These are phyloP conservation scores for Caranx melampygus DNA, from an alignment of 2,113 vertebrate species.

Conservation along the genomic window DNA sequence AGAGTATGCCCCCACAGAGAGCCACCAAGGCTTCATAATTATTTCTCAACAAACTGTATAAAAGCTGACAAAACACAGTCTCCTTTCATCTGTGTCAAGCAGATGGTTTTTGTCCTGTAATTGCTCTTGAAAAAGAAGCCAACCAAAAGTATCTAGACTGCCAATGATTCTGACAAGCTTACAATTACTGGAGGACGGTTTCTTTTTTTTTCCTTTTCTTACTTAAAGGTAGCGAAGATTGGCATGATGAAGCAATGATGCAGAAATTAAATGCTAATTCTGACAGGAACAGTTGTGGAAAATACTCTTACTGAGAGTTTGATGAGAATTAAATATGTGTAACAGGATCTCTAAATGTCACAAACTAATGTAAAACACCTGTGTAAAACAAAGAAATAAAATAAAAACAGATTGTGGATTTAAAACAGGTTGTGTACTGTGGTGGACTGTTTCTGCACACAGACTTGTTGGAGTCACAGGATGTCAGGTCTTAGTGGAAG, in stretches of 20 bases:
- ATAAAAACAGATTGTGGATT: not conserved
- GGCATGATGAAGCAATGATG: not conserved
- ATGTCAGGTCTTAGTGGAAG: not conserved
- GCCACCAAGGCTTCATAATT: constrained; percentile 35
- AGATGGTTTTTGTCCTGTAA: constrained; percentile 57
- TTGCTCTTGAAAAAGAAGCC: constrained; percentile 44
- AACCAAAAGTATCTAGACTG: not conserved
- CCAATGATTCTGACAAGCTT: constrained; percentile 23
- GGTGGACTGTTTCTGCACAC: not conserved
- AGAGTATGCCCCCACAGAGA: constrained; percentile 22
- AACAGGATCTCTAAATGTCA: not conserved
- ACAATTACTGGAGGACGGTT: not conserved
- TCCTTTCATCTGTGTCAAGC: constrained; percentile 47
- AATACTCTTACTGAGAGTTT: not conserved
- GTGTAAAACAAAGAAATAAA: not conserved
- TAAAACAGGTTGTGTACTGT: not conserved
- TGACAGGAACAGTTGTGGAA: not conserved
- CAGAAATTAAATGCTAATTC: not conserved
- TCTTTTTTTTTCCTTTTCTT: not conserved
- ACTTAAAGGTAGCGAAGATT: not conserved
- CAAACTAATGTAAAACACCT: not conserved
- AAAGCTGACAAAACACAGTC: constrained; percentile 40
- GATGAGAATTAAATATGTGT: not conserved
- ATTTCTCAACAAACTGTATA: constrained; percentile 61
- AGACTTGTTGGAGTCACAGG: not conserved